Conservation (phyloP, 2,888 invertebrate genomes). For the Calephelis perditalis region DNA sequence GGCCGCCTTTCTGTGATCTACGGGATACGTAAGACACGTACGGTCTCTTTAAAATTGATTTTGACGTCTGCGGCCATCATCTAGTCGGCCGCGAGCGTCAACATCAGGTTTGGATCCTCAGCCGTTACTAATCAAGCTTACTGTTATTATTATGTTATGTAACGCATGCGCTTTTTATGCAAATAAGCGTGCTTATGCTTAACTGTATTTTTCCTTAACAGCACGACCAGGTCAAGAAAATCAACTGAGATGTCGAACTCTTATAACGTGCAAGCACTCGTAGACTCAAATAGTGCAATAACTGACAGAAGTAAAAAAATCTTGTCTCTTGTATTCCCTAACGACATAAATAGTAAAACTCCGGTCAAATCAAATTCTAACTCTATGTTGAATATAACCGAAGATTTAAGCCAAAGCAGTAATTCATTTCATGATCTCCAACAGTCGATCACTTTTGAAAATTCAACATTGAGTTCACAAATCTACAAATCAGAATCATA, state of each 20-base stretch:
- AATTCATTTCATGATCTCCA: slow-evolving; percentile 37
- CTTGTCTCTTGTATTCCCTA: not conserved
- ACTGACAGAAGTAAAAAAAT: slow-evolving; percentile 6
- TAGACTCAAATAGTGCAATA: not conserved
- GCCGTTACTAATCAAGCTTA: no score
- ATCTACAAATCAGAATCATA: slow-evolving; percentile 59
- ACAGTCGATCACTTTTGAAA: slow-evolving; percentile 31
- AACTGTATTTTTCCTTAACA: slow-evolving; percentile 4
- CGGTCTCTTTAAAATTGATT: no score
- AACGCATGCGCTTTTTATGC: not conserved
- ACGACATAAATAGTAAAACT: not conserved
- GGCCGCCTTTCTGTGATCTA: no score
- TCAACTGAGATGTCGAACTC: not conserved
- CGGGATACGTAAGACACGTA: no score
- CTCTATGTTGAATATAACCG: slow-evolving; percentile 25
- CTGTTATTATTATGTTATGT: not conserved
- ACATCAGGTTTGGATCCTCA: no score
- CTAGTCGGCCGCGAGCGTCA: no score
- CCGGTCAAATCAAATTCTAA: not conserved
- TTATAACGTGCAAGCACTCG: not conserved
- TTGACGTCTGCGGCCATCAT: no score
- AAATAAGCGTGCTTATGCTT: not conserved
- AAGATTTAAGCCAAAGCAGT: slow-evolving; percentile 43
- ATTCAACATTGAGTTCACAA: slow-evolving; percentile 42
- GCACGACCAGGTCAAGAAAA: slow-evolving; percentile 2